Percentiles rank a stretch among this genome's conserved stretches.
Evolutionary conservation across 1,140 invertebrate species (phyloP).

Genomic region (Aphelinus certus): DNA sequence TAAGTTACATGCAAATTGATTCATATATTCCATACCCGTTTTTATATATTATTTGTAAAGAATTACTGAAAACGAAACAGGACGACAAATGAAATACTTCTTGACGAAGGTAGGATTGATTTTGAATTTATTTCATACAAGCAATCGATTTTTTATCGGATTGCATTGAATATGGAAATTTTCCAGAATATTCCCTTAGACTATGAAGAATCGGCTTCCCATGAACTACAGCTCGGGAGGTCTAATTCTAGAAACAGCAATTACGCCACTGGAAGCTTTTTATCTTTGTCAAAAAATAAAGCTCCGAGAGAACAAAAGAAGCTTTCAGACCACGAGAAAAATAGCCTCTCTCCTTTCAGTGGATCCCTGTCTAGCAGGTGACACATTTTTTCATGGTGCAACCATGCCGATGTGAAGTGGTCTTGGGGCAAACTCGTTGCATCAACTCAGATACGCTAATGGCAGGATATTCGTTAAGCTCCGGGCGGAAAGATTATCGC

Average conservation of each 20-base stretch:
- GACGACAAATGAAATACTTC: no score
- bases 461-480: not conserved
- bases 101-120: no score
- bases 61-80: no score
- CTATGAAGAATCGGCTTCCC: no score
- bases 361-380: not conserved
- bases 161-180: no score
- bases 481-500: not conserved
- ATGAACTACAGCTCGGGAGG: no score
- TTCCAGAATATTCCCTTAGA: no score
- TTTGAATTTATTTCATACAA: no score
- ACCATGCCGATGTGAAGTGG: constrained; percentile 4
- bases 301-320: not conserved
- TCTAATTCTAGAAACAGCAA: constrained; percentile 4
- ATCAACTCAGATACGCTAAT: constrained; percentile 1
- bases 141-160: no score
- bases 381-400: constrained; percentile 9
- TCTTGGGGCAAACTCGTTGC: constrained; percentile 12
- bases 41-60: no score
- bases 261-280: not conserved
- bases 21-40: no score
- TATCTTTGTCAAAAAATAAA: not conserved
- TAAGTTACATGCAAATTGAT: no score
- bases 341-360: not conserved
- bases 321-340: not conserved